These are phyloP conservation scores for Polymixis lichenea DNA, from an alignment of 2,888 invertebrate species.

Conservation along the genomic window DNA sequence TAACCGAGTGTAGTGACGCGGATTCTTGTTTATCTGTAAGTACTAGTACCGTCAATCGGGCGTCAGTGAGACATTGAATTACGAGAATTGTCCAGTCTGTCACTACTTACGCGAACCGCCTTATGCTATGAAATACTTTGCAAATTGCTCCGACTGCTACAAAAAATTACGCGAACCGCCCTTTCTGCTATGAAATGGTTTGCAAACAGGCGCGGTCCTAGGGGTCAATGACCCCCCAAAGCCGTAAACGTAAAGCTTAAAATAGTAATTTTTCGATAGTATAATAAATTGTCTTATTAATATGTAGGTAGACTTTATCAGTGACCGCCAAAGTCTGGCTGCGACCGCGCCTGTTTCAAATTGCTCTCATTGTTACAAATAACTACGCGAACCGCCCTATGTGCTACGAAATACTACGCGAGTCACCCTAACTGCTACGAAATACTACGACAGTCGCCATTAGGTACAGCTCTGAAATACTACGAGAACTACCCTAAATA, in stretches of 20 bases:
- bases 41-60: background rate
- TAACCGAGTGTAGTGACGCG: slow-evolving; percentile 19
- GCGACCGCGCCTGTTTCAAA: too few species aligned
- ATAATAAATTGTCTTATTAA: too few species aligned
- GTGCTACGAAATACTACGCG: background rate
- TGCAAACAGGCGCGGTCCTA: too few species aligned
- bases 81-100: background rate
- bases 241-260: too few species aligned
- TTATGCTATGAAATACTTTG: background rate
- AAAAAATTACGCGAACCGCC: background rate
- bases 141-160: too few species aligned
- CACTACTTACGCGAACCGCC: too few species aligned
- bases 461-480: background rate
- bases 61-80: slow-evolving; percentile 3
- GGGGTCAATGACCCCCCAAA: too few species aligned
- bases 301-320: too few species aligned
- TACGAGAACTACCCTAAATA: background rate
- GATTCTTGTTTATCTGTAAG: slow-evolving; percentile 2
- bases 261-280: too few species aligned
- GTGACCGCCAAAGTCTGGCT: too few species aligned
- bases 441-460: background rate
- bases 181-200: background rate
- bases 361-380: background rate
- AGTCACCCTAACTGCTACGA: too few species aligned
- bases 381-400: too few species aligned